phyloP scores from a whole-genome alignment of 2,113 vertebrate genomes.

The Pterophyllum scalare region DNA sequence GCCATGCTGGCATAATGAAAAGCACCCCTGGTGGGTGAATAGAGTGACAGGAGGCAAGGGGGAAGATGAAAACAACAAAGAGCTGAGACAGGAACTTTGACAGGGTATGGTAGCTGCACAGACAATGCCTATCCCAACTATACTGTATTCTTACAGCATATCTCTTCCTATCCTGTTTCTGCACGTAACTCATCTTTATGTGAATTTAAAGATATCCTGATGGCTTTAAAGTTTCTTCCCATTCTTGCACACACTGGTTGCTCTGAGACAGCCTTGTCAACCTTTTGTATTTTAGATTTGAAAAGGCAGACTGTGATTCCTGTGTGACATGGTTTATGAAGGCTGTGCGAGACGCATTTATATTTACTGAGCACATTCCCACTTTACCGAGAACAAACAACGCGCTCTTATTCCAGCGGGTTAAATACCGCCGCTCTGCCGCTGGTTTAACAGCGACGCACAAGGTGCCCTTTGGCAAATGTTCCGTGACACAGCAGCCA shows the following conservation, averaged over 20 bases:
- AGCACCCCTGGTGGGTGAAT: constrained; percentile 4
- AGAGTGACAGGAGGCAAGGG: neutral
- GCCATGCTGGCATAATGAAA: constrained; percentile 1
- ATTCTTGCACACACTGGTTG: neutral
- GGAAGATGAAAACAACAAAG: neutral
- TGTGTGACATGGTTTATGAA: neutral
- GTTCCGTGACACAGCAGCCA: neutral
- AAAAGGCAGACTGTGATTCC: rapidly evolving
- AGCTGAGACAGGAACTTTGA: neutral
- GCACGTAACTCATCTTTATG: neutral
- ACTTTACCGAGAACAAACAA: neutral
- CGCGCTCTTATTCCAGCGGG: neutral
- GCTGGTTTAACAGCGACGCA: neutral
- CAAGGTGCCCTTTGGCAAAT: neutral
- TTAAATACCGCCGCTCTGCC: neutral
- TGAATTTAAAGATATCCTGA: neutral
- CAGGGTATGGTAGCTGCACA: neutral
- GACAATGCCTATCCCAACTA: neutral
- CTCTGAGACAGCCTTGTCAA: neutral
- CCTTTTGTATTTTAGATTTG: neutral
- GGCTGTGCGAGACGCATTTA: neutral
- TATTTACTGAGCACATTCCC: constrained; percentile 1
- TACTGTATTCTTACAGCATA: neutral
- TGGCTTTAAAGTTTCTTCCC: neutral
- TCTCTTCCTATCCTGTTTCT: neutral